A percentile compares a stretch with the other conserved stretches of the same genome.
Conservation (phyloP, 2,113 vertebrate species). For the Varanus komodoensis region DNA sequence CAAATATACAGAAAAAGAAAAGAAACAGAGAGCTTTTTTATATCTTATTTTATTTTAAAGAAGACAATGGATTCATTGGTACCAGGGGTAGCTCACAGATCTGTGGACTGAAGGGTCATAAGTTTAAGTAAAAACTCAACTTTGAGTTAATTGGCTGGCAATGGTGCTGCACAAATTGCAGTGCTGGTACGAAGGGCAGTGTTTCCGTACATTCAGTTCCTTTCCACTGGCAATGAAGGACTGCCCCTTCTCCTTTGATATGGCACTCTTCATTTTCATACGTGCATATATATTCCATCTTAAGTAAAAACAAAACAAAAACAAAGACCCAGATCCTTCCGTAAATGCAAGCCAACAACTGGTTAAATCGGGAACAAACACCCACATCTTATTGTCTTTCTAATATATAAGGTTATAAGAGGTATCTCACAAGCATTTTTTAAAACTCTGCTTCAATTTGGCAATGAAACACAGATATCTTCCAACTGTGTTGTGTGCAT, state of each 20-base stretch:
- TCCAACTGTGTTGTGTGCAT: background rate
- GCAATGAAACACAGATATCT: constrained; percentile 49
- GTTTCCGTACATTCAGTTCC: constrained; percentile 57
- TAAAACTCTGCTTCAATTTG: background rate
- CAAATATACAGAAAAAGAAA: constrained; percentile 14
- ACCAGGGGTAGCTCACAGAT: constrained; percentile 71
- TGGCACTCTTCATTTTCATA: constrained; percentile 59
- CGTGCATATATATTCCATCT: constrained; percentile 40
- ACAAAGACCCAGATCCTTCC: background rate
- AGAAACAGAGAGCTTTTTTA: constrained; percentile 53
- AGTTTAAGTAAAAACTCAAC: constrained; percentile 81
- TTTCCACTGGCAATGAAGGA: constrained; percentile 64
- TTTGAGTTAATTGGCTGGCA: constrained; percentile 78
- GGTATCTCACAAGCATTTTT: background rate
- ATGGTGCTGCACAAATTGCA: constrained; percentile 71
- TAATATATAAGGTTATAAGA: background rate
- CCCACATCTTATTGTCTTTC: background rate
- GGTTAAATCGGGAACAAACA: background rate
- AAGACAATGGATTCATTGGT: constrained; percentile 72
- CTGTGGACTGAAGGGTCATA: constrained; percentile 73
- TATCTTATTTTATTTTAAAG: background rate
- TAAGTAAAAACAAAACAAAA: constrained; percentile 61
- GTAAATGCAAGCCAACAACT: constrained; percentile 54
- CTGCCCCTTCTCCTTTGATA: constrained; percentile 61
- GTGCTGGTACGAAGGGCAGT: constrained; percentile 62